Percentiles rank a stretch among this genome's conserved stretches.
These are phyloP conservation scores for Halcyon senegalensis DNA, from an alignment of 2,113 vertebrate genomes.

Conservation along the genomic window DNA sequence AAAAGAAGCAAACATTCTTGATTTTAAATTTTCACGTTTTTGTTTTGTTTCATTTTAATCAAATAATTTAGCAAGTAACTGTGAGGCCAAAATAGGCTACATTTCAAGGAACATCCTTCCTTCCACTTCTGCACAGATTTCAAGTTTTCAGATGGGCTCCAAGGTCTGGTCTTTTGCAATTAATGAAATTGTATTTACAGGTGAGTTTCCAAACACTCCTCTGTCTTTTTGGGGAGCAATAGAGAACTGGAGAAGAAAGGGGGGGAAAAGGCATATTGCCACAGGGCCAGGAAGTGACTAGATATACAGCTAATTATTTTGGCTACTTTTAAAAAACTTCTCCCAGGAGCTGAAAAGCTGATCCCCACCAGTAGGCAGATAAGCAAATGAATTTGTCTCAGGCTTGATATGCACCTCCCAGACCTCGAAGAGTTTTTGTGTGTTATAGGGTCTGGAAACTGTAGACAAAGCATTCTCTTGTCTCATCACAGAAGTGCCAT, in stretches of 20 bases:
- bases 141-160: background rate
- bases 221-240: background rate
- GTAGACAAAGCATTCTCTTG: background rate
- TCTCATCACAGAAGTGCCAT: background rate
- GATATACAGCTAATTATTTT: conserved; percentile 21
- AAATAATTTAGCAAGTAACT: background rate
- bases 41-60: background rate
- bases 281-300: background rate
- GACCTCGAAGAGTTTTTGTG: background rate
- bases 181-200: background rate
- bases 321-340: conserved; percentile 1
- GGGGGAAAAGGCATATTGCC: background rate
- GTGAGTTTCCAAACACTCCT: background rate
- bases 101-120: background rate
- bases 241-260: background rate
- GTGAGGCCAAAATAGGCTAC: background rate
- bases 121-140: background rate
- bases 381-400: conserved; percentile 19
- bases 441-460: background rate
- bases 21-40: background rate
- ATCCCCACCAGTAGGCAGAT: background rate
- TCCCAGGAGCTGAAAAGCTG: background rate
- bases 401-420: background rate
- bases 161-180: background rate
- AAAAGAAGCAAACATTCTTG: background rate